Evolutionary conservation across 2,797 vertebrate genomes (phyloP), one percentile per base, ranked within the genome.

Genomic region (Syngnathus rostellatus): DNA sequence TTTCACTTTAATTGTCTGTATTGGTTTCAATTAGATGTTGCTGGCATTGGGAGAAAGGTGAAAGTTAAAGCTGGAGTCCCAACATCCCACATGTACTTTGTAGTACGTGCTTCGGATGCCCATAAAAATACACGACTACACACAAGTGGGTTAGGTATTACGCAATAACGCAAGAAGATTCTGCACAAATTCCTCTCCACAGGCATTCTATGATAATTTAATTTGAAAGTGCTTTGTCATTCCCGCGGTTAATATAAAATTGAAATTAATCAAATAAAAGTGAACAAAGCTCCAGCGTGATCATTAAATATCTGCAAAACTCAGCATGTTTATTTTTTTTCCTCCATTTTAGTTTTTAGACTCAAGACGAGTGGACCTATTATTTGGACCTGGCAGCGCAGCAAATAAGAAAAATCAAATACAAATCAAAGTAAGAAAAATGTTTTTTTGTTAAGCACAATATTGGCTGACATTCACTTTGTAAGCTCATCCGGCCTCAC

Each of bases 1-100:
- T 85, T 85, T 82, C 73, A 74, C 77, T 87, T 83, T 85, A 89
- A 89, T 89, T 83, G 81, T 83, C 66, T 80, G 79, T 88, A 87
- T 90, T 88, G 88, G 72, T 89, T 85, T 79, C 81, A 79, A 80
- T 89, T 89, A 87, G 74, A 81, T 72, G 39, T 53, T 17, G 77
- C 75, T 68, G 70, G 77, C 80, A 64, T 59, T 70, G 72, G 72
- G 39, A 69, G 72, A 77, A 70, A 43, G 57, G 73, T 66, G 67
- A 67, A 67, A 76, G 72, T 63, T 48, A 68, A 80, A 62, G 71
- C 65, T 74, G 39, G 40, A 14, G 71, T 84, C 84, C 77, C 79
- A 65, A 68, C 69, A 64, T 81, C 83, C 80, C 82, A 67, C 63
- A 71, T 65, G 80, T 76, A 71, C 64, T 81, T 76, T 72, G 21